These are phyloP conservation scores for Pseudotriccus pelzelni DNA, from an alignment of 2,797 vertebrate species.

Conservation along the genomic window DNA sequence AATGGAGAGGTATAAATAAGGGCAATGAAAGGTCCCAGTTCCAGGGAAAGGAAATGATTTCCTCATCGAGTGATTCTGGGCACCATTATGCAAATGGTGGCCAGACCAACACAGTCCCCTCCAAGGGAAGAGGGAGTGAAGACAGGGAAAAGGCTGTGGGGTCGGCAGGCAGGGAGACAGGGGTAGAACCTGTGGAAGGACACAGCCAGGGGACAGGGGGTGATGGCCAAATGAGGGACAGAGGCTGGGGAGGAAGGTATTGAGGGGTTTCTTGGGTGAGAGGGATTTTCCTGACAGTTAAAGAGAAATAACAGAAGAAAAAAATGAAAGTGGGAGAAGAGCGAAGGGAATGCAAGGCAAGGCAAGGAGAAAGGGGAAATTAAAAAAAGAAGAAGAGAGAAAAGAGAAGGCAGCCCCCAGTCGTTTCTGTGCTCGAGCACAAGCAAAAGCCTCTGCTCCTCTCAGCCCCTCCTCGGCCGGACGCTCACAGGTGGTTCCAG, in stretches of 20 bases:
- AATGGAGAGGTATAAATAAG: not conserved
- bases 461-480: not conserved
- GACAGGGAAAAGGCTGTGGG: not conserved
- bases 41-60: slow-evolving; percentile 18
- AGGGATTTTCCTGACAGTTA: not conserved
- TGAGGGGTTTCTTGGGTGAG: too few relatives aligned
- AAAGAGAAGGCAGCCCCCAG: not conserved
- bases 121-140: not conserved
- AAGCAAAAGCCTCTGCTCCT: not conserved
- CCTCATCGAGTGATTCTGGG: slow-evolving; percentile 15
- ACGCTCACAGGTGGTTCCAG: not conserved
- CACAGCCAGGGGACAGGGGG: not conserved
- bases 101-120: not conserved
- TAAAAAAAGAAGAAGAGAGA: not conserved
- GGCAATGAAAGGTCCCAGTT: not conserved
- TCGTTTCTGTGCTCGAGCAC: not conserved
- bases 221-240: rapidly evolving
- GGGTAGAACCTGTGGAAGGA: not conserved
- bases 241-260: not conserved
- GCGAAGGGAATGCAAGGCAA: not conserved
- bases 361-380: rapidly evolving
- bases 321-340: not conserved
- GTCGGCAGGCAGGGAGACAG: not conserved
- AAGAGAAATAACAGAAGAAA: too few relatives aligned
- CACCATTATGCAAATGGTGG: slow-evolving; percentile 15